These are phyloP conservation scores for Acipenser ruthenus DNA, from an alignment of 2,797 vertebrate genomes.

Conservation along the genomic window DNA sequence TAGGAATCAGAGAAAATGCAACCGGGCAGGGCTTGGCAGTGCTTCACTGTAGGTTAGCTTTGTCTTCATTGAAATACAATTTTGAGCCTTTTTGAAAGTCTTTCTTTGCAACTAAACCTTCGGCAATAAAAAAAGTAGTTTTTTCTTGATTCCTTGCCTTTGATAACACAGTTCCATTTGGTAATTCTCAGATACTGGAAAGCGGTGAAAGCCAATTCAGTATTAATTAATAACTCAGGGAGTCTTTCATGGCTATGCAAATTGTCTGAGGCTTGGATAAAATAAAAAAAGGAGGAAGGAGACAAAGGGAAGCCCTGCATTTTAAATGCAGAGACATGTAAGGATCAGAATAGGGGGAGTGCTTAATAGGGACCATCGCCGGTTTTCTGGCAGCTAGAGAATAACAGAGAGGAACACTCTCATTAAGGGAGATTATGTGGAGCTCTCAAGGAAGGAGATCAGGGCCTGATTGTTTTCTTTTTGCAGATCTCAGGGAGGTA, in stretches of 20 bases:
- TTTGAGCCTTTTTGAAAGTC: too few relatives aligned
- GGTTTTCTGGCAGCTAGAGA: constrained; percentile 47
- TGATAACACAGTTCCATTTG: constrained; percentile 61
- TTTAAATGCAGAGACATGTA: constrained; percentile 43
- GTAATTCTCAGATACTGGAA: constrained; percentile 57
- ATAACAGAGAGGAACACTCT: constrained; percentile 62
- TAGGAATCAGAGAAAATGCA: too few relatives aligned
- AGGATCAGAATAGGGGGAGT: constrained; percentile 38
- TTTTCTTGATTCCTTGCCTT: constrained; percentile 56
- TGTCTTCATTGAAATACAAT: too few relatives aligned
- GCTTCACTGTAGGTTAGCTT: too few relatives aligned
- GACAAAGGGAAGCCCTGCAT: constrained; percentile 56
- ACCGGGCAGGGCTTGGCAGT: too few relatives aligned
- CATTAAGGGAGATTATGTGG: constrained; percentile 64
- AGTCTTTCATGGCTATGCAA: constrained; percentile 62
- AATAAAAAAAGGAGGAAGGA: constrained; percentile 50
- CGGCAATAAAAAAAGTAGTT: constrained; percentile 35
- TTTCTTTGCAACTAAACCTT: background rate
- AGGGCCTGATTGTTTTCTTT: constrained; percentile 45
- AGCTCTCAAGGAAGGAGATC: constrained; percentile 48
- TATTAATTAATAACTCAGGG: constrained; percentile 68
- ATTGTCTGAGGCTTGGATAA: constrained; percentile 46
- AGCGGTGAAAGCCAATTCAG: constrained; percentile 53
- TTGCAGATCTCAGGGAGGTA: constrained; percentile 50
- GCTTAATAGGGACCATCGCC: constrained; percentile 54